Percentiles rank a stretch among this genome's conserved stretches.
Conservation (phyloP, 1,140 invertebrate species). For the Watersipora subatra region DNA sequence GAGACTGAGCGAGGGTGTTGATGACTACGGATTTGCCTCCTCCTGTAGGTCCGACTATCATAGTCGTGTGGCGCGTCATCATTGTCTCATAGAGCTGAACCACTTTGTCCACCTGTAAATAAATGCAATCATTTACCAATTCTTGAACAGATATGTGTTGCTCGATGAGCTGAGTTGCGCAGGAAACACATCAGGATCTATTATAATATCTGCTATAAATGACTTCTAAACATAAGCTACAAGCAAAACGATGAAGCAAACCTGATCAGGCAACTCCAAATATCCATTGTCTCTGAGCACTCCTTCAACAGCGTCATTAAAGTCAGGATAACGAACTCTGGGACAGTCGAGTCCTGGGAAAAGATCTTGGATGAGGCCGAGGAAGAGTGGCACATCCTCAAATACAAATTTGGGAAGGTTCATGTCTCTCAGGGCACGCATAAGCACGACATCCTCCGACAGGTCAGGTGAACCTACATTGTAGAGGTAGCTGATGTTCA, state of each 20-base stretch:
- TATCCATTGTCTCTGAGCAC: constrained; percentile 54
- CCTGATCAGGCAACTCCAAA: constrained; percentile 60
- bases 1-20: constrained; percentile 62
- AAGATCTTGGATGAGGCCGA: constrained; percentile 70
- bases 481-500: too few species aligned
- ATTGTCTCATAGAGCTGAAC: constrained; percentile 82
- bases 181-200: too few species aligned
- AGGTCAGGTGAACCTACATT: constrained; percentile 7
- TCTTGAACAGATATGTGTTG: too few species aligned
- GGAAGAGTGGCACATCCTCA: constrained; percentile 75
- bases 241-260: too few species aligned
- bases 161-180: too few species aligned
- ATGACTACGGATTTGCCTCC: constrained; percentile 78
- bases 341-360: constrained; percentile 78
- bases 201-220: too few species aligned
- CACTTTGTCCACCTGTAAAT: constrained; percentile 62
- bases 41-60: constrained; percentile 79
- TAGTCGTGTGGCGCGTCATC: constrained; percentile 78
- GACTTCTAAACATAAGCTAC: too few species aligned
- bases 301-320: constrained; percentile 60
- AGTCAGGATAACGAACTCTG: constrained; percentile 65
- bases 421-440: constrained; percentile 77
- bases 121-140: constrained; percentile 5
- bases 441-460: constrained; percentile 57
- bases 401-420: constrained; percentile 81